Base-by-base conservation (phyloP, 2,888 invertebrate species). In the Cetonia aurata region DNA sequence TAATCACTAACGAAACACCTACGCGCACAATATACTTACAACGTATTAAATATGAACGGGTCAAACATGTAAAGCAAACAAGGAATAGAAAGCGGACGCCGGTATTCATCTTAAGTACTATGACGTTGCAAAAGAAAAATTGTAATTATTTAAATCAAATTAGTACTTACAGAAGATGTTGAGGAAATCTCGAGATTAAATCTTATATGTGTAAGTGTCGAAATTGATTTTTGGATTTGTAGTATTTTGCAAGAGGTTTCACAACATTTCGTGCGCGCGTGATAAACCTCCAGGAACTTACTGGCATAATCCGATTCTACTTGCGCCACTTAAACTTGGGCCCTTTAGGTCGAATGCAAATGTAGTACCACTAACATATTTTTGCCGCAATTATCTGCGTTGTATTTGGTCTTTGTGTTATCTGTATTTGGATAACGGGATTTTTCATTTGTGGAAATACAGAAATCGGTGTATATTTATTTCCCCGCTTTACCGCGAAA, bases 51-150 rank as follows among this genome's bases (percentile, higher is more conserved):
- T 56, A 41, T 15, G 56, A 41, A 56, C 15, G 15, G 25, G 56
- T 15, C 33, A 62, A 62, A 62, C 46, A 62, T 15, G 48, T 37
- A 50, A 62, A 50, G 48, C 62, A 48, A 62, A 62, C 33, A 62
- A 48, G 33, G 62, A 62, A 62, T 62, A 62, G 62, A 62, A 62
- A 62, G 33, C 62, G 33, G 62, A 17, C 62, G 62, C 62, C 62
- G 12, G 48, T 48, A n/a, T 62, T 25, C 37, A 48, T 25, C 25
- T 25, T 25, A 25, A 25, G 25, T 25, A 25, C 25, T 50, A 31
- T 31, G 65, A 60, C 44, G 37, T 31, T 46, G 44, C 46, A 60
- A 25, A 25, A 25, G 25, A 25, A 25, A 25, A 25, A 25, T 25
- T 25, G 4, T 25, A 25, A 25, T 62, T 65, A 65, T 48, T 37